Evolutionary conservation across 1,140 invertebrate genomes (phyloP).

Genomic region (Drosophila gunungcola): DNA sequence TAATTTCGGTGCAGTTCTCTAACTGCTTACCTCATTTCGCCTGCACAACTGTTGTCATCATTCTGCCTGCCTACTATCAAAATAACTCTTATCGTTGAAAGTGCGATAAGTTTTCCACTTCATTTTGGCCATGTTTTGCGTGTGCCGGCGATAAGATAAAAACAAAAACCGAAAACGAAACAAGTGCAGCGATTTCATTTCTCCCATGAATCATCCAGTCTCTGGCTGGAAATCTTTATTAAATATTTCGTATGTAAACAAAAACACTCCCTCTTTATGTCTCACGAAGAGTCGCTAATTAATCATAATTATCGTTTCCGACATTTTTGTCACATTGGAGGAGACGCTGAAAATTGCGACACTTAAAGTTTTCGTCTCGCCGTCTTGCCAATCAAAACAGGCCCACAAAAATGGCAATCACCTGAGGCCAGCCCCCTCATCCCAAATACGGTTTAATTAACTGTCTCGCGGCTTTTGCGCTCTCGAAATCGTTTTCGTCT

Average conservation of each 20-base stretch:
- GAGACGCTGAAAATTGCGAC: constrained; percentile 44
- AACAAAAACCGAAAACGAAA: constrained; percentile 6
- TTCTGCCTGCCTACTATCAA: constrained; percentile 9
- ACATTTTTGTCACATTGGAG: constrained; percentile 37
- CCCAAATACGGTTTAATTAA: constrained; percentile 57
- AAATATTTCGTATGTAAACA: constrained; percentile 37
- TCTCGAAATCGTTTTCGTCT: constrained; percentile 30
- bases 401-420: constrained; percentile 21
- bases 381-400: constrained; percentile 33
- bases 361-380: constrained; percentile 12
- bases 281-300: constrained; percentile 45
- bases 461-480: constrained; percentile 20
- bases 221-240: constrained; percentile 1
- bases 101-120: constrained; percentile 62
- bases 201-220: constrained; percentile 29
- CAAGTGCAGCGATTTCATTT: constrained; percentile 48
- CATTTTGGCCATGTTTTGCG: constrained; percentile 59
- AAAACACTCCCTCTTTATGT: constrained; percentile 26
- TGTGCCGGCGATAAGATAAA: constrained; percentile 64
- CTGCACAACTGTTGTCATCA: constrained; percentile 32
- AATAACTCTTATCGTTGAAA: constrained; percentile 17
- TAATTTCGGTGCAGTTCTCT: constrained; percentile 40
- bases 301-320: constrained; percentile 58
- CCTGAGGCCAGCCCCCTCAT: constrained; percentile 18
- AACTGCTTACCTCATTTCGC: constrained; percentile 50